Evolutionary conservation across 2,797 vertebrate genomes (phyloP).

Genomic region (Argentina silus): DNA sequence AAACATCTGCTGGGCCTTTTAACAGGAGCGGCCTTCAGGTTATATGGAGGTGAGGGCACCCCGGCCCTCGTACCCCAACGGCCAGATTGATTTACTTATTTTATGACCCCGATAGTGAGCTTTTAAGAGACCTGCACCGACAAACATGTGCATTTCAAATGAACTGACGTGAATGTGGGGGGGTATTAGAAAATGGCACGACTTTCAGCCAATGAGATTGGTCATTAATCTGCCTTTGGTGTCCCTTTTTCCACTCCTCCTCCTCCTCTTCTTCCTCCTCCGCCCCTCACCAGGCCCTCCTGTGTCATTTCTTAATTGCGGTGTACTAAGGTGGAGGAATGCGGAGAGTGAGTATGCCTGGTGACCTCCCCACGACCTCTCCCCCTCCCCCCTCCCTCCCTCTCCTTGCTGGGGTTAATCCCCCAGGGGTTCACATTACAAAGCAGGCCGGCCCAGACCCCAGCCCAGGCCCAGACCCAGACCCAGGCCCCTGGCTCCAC

Average conservation of each 20-base stretch:
- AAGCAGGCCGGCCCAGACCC: constrained; percentile 70
- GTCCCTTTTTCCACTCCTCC: constrained; percentile 40
- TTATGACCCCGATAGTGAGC: constrained; percentile 74
- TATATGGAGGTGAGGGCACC: constrained; percentile 86
- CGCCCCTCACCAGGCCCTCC: constrained; percentile 67
- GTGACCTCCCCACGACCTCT: constrained; percentile 80
- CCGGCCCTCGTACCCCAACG: constrained; percentile 40
- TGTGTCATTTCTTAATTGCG: constrained; percentile 83
- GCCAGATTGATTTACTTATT: constrained; percentile 72
- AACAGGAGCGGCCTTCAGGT: constrained; percentile 84
- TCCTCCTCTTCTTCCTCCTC: constrained; percentile 38
- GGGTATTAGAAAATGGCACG: constrained; percentile 68
- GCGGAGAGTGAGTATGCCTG: constrained; percentile 76
- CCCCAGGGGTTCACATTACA: constrained; percentile 83
- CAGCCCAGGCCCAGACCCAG: constrained; percentile 66
- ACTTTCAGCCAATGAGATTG: constrained; percentile 70
- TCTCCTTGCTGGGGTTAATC: constrained; percentile 77
- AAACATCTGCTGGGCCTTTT: constrained; percentile 93
- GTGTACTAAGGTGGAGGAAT: constrained; percentile 79
- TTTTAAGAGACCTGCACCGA: constrained; percentile 76
- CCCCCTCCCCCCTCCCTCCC: constrained; percentile 76
- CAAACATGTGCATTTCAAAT: constrained; percentile 78
- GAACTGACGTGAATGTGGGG: constrained; percentile 62
- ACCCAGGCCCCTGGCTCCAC: constrained; percentile 50
- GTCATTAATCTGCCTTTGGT: constrained; percentile 73